These are phyloP conservation scores for Anabacerthia variegaticeps DNA, from an alignment of 2,797 vertebrate species.

Conservation along the genomic window DNA sequence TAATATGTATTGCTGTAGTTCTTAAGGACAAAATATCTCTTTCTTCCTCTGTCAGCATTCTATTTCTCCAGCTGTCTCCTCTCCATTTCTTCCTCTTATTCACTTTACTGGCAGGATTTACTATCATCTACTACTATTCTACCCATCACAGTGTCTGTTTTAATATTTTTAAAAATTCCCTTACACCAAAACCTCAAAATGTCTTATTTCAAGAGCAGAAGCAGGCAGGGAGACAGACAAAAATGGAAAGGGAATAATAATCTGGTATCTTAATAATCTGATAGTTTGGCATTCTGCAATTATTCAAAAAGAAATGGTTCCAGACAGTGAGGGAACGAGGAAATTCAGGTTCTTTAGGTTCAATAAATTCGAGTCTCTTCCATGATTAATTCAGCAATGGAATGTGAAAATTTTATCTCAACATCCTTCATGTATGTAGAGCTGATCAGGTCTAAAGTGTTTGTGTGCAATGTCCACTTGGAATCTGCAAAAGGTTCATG, in stretches of 20 bases:
- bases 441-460: not conserved
- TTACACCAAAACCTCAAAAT: not conserved
- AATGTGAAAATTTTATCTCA: not conserved
- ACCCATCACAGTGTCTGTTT: not conserved
- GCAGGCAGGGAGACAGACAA: not conserved
- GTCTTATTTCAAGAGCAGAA: not conserved
- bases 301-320: not conserved
- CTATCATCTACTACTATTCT: not conserved
- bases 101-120: not conserved
- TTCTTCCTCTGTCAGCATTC: not conserved
- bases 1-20: not conserved
- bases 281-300: not conserved
- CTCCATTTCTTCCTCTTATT: not conserved
- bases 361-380: not conserved
- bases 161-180: not conserved
- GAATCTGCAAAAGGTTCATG: not conserved
- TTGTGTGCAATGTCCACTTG: fast-evolving
- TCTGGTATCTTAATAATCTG: not conserved
- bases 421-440: not conserved
- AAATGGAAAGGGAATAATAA: not conserved
- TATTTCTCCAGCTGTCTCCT: not conserved
- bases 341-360: not conserved
- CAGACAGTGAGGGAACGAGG: not conserved
- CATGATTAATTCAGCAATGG: not conserved
- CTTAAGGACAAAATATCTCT: not conserved